A percentile compares a stretch with the other conserved stretches of the same genome.
Conservation (phyloP, 2,888 invertebrate genomes). For the Eupithecia vulgata region DNA sequence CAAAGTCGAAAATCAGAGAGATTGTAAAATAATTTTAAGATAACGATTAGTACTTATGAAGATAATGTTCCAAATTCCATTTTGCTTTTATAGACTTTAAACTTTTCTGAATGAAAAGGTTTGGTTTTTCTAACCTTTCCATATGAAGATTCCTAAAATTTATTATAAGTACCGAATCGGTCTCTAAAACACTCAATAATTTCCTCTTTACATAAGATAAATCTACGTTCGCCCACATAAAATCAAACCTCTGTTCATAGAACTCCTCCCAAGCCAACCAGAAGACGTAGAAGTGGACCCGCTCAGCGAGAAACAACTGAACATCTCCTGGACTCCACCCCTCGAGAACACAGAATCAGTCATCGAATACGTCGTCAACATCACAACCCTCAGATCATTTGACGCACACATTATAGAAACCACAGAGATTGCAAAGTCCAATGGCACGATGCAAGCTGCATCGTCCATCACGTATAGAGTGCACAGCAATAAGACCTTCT, state of each 20-base stretch:
- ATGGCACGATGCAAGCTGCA: conserved; percentile 53
- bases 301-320: conserved; percentile 88
- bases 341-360: conserved; percentile 86
- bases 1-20: no score
- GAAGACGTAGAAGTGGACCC: conserved; percentile 89
- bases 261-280: conserved; percentile 90
- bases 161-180: no score
- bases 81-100: no score
- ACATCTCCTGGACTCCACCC: conserved; percentile 89
- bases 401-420: conserved; percentile 84
- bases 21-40: no score
- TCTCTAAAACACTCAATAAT: no score
- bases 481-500: conserved; percentile 82
- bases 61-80: no score
- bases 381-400: conserved; percentile 88
- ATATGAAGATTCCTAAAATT: no score
- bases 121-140: no score
- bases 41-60: no score
- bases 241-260: conserved; percentile 61
- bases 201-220: no score
- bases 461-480: conserved; percentile 81
- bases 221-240: neutral
- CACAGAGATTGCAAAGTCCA: conserved; percentile 67
- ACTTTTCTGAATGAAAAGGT: no score
- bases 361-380: conserved; percentile 87